Base-by-base conservation (phyloP, 2,888 invertebrate genomes). In the Sericinus montela region DNA sequence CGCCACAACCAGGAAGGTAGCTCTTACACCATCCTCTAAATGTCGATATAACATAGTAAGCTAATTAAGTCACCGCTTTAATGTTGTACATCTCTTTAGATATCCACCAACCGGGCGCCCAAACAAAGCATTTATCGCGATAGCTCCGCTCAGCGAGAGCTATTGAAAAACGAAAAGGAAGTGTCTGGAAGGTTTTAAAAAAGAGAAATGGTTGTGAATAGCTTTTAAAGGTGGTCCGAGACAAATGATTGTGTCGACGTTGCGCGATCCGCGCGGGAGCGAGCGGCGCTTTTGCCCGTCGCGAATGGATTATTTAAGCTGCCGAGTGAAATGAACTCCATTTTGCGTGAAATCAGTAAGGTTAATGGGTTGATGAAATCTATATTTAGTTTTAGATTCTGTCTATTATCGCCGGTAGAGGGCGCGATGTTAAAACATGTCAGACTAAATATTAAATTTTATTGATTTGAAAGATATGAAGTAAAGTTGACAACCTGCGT, bases 81-180 rank as follows among this genome's bases (percentile, higher is more conserved):
- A 45, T 53, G 19, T 14, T 37, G 45, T 48, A 40, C 65, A 57
- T 46, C 69, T 69, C 65, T 59, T 40, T 58, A 55, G 11, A 54
- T 15, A 42, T 69, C 29, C 38, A 1, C 3, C 9, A 51, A 50
- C 46, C 58, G 46, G 57, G 54, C 62, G 64, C 59, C 67, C 76
- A 75, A 79, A 80, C 81, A 80, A 80, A 78, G 80, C 84, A 81
- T 83, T 80, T 80, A 82, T 85, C 81, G 80, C 80, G 81, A 81
- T 82, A 81, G 76, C 81, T 75, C 79, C 77, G 65, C 56, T 57
- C 67, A 69, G 65, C 71, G 69, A 50, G 50, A 48, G 75, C 85
- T 83, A 87, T 87, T 87, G 87, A 87, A 87, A 87, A 87, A 85
- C 84, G 85, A 81, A 84, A 75, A 81, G 79, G 80, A 83, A 80